These are phyloP conservation scores for Ophiodon elongatus DNA, from an alignment of 2,113 vertebrate species.

Conservation along the genomic window DNA sequence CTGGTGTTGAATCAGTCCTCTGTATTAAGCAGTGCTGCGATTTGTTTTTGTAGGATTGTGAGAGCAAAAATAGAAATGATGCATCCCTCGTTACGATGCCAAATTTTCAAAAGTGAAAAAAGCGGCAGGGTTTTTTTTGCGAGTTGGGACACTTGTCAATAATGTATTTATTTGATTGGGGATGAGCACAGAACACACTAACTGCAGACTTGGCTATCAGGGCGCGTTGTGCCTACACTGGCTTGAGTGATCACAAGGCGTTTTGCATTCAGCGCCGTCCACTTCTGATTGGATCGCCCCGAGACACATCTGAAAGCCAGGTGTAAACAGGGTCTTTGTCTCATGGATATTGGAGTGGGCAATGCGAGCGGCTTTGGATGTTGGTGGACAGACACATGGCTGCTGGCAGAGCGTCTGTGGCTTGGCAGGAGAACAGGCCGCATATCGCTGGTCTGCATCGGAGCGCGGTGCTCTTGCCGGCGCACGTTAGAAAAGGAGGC, in stretches of 20 bases:
- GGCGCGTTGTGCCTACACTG: background rate
- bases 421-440: conserved; percentile 54
- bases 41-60: background rate
- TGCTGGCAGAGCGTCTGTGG: conserved; percentile 54
- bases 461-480: conserved; percentile 27
- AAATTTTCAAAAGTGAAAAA: conserved; percentile 20
- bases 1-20: background rate
- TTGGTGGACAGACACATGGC: conserved; percentile 45
- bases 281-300: background rate
- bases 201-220: background rate
- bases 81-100: background rate
- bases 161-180: background rate
- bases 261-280: background rate
- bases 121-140: conserved; percentile 18
- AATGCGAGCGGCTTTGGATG: conserved; percentile 27
- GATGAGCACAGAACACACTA: background rate
- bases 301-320: background rate
- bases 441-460: conserved; percentile 36
- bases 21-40: background rate
- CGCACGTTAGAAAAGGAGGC: conserved; percentile 29
- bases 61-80: conserved; percentile 16
- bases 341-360: conserved; percentile 49
- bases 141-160: background rate
- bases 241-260: background rate
- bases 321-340: background rate